Percentiles rank a stretch among this genome's conserved stretches.
phyloP scores from a whole-genome alignment of 2,797 vertebrate genomes.

The Sphaeramia orbicularis region DNA sequence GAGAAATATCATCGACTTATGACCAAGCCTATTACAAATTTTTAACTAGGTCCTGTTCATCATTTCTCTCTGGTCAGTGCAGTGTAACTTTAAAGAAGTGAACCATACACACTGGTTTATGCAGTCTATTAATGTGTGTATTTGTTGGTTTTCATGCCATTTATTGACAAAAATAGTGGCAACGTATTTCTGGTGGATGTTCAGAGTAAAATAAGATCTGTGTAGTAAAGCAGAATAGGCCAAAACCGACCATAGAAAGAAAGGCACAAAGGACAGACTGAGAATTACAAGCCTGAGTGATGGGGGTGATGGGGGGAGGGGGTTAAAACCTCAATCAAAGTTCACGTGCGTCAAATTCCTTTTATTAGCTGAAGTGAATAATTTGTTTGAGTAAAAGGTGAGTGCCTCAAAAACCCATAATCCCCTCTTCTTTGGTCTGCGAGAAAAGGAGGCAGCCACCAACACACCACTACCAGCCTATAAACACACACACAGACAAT shows the following conservation, averaged over 20 bases:
- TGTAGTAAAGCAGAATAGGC: neutral
- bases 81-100: neutral
- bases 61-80: neutral
- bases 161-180: too few species aligned
- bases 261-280: neutral
- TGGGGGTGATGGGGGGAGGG: constrained; percentile 18
- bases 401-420: constrained; percentile 71
- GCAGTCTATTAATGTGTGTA: too few species aligned
- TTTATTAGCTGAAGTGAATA: constrained; percentile 71
- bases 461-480: constrained; percentile 3
- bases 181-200: too few species aligned
- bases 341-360: constrained; percentile 79
- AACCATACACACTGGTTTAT: too few species aligned
- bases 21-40: neutral
- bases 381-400: constrained; percentile 82
- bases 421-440: constrained; percentile 69
- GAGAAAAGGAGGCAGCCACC: constrained; percentile 69
- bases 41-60: neutral
- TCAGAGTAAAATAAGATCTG: too few species aligned
- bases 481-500: constrained; percentile 14
- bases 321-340: constrained; percentile 58
- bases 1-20: neutral
- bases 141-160: too few species aligned
- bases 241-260: neutral
- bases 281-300: neutral